Percentiles rank a stretch among this genome's conserved stretches.
These are phyloP conservation scores for Fratercula arctica DNA, from an alignment of 2,797 vertebrate genomes.

Conservation along the genomic window DNA sequence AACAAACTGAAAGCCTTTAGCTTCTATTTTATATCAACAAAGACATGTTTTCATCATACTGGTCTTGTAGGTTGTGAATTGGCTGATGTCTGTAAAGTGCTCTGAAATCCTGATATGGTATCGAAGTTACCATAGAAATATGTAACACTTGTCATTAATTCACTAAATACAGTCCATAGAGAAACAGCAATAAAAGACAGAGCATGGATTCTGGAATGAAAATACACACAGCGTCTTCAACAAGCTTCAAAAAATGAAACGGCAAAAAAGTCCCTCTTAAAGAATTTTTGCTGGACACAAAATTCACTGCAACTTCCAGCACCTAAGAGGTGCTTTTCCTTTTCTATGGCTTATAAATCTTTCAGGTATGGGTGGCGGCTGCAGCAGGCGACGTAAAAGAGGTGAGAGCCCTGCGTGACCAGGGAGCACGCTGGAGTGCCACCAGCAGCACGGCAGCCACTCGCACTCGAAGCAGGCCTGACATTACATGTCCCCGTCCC, in stretches of 20 bases:
- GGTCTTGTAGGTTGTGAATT: not conserved
- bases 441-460: not conserved
- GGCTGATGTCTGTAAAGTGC: not conserved
- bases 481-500: not conserved
- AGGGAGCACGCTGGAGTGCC: not conserved
- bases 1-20: not conserved
- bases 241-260: not conserved
- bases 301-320: not conserved
- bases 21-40: not conserved
- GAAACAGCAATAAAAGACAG: not conserved
- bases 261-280: not conserved
- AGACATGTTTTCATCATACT: not conserved
- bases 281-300: not conserved
- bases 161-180: not conserved
- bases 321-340: not conserved
- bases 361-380: not conserved
- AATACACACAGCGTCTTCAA: not conserved
- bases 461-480: not conserved
- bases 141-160: not conserved
- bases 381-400: not conserved
- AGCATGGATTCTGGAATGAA: not conserved
- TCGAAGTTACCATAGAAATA: not conserved
- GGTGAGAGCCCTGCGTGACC: not conserved
- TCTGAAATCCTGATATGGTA: not conserved
- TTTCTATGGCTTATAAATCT: rapidly evolving